phyloP scores from a whole-genome alignment of 2,888 invertebrate species.

The Tiliacea citrago region DNA sequence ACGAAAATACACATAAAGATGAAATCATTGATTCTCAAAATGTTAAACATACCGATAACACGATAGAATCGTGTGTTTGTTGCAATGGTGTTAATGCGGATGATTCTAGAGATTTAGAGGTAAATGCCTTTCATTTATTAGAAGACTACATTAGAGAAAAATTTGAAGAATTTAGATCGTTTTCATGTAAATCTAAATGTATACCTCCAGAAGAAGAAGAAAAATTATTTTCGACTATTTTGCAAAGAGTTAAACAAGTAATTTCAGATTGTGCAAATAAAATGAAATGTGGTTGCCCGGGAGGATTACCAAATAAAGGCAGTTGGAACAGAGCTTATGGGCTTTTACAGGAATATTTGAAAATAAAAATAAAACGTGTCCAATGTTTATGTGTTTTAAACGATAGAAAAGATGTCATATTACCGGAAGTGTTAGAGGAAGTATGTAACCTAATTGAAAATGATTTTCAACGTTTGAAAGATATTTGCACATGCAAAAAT shows the following conservation, averaged over 20 bases:
- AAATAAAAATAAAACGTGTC: constrained; percentile 83
- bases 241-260: constrained; percentile 80
- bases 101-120: constrained; percentile 80
- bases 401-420: constrained; percentile 67
- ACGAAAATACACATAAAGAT: constrained; percentile 55
- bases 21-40: constrained; percentile 68
- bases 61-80: constrained; percentile 76
- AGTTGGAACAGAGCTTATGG: constrained; percentile 85
- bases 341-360: constrained; percentile 86
- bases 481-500: constrained; percentile 73
- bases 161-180: constrained; percentile 76
- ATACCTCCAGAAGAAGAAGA: constrained; percentile 78
- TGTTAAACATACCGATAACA: constrained; percentile 50
- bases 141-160: constrained; percentile 82
- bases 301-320: constrained; percentile 65
- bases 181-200: constrained; percentile 70
- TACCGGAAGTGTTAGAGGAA: constrained; percentile 79
- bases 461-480: constrained; percentile 83
- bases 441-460: constrained; percentile 82
- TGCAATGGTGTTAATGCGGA: constrained; percentile 70
- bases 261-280: constrained; percentile 78
- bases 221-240: constrained; percentile 75
- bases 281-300: constrained; percentile 75
- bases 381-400: constrained; percentile 77
- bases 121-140: constrained; percentile 83